Percentiles rank a stretch among this genome's conserved stretches.
Evolutionary conservation across 2,797 vertebrate species (phyloP).

Genomic region (Buceros bicornis): DNA sequence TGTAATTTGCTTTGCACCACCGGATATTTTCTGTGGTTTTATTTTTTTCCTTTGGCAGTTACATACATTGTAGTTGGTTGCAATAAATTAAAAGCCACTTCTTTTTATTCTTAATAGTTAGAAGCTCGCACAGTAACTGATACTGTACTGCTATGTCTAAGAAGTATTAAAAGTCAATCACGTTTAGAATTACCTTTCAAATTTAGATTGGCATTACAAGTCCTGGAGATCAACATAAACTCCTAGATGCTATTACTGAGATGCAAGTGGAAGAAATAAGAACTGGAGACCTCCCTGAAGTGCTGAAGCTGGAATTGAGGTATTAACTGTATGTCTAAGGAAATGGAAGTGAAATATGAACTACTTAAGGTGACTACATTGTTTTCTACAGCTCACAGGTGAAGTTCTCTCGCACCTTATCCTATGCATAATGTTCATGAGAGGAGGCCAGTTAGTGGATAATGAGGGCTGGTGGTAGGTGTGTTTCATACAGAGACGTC

Average conservation of each 20-base stretch:
- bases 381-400: neutral
- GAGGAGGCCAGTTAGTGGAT: neutral
- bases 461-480: neutral
- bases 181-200: slow-evolving; percentile 41
- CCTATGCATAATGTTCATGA: neutral
- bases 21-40: neutral
- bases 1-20: neutral
- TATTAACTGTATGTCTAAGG: slow-evolving; percentile 64
- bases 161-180: neutral
- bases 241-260: slow-evolving; percentile 84
- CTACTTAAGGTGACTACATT: neutral
- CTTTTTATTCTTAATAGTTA: neutral
- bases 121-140: neutral
- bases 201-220: slow-evolving; percentile 88
- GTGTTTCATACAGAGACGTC: neutral
- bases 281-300: slow-evolving; percentile 79
- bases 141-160: neutral
- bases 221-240: slow-evolving; percentile 86
- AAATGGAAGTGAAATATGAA: neutral
- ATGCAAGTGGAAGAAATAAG: slow-evolving; percentile 86
- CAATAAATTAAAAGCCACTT: neutral
- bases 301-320: slow-evolving; percentile 85
- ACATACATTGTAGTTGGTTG: neutral
- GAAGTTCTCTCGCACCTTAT: neutral
- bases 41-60: neutral